These are phyloP conservation scores for Desmodus rotundus DNA, from an alignment of 2,113 vertebrate genomes.

Conservation along the genomic window DNA sequence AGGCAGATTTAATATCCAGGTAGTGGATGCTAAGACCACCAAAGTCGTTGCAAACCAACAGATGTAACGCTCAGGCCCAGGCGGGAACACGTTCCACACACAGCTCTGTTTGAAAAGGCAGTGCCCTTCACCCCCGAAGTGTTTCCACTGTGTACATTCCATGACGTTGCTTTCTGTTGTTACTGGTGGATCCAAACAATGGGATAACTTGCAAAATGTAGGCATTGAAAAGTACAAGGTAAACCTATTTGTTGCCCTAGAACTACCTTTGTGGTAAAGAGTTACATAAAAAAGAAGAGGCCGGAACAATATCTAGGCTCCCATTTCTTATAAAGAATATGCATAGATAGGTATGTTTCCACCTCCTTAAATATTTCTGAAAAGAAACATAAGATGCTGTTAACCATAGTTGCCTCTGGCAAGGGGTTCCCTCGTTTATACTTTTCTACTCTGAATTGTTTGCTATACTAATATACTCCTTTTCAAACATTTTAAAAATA, in stretches of 20 bases:
- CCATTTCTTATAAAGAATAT: background rate
- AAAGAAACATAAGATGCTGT: background rate
- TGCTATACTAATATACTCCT: background rate
- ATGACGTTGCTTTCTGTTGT: too few species aligned
- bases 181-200: fast-evolving
- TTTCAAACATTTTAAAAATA: background rate
- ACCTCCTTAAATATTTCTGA: background rate
- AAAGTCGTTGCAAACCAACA: background rate
- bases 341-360: background rate
- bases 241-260: background rate
- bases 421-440: fast-evolving
- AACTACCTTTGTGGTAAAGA: background rate
- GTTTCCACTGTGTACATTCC: background rate
- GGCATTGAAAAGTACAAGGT: too few species aligned
- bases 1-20: background rate
- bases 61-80: background rate
- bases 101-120: background rate
- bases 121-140: fast-evolving
- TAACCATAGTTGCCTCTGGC: background rate
- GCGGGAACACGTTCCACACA: background rate
- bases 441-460: background rate
- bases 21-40: background rate
- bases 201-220: background rate
- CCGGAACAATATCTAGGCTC: background rate
- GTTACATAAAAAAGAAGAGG: background rate